Evolutionary conservation across 2,113 vertebrate genomes (phyloP).

Genomic region (Grammatotria lemairii): DNA sequence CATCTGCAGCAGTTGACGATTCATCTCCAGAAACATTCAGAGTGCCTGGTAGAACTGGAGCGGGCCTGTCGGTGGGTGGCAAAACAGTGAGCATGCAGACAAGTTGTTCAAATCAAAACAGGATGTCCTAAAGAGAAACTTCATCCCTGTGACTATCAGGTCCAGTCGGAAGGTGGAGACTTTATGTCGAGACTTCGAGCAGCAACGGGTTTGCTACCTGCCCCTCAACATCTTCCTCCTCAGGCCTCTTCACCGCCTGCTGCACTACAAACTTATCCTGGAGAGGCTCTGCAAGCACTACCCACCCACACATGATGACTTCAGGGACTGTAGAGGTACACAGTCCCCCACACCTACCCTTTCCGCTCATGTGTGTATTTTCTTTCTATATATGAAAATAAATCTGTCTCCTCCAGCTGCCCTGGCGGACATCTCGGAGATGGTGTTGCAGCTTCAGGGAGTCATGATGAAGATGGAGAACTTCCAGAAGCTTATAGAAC

Average conservation of each 20-base stretch:
- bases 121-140: not conserved
- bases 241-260: constrained; percentile 88
- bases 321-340: constrained; percentile 88
- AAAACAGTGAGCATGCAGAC: not conserved
- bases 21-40: constrained; percentile 86
- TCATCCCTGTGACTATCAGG: constrained; percentile 21
- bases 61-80: constrained; percentile 67
- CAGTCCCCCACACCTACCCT: not conserved
- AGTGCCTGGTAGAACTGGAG: constrained; percentile 86
- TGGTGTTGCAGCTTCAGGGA: constrained; percentile 86
- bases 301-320: constrained; percentile 82
- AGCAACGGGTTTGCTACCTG: constrained; percentile 94
- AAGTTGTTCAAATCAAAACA: not conserved
- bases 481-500: constrained; percentile 93
- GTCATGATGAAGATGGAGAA: constrained; percentile 98
- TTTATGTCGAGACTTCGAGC: constrained; percentile 88
- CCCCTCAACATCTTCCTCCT: constrained; percentile 94
- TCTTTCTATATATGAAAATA: not conserved
- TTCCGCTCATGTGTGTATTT: not conserved
- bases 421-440: constrained; percentile 87
- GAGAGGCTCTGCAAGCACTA: constrained; percentile 94
- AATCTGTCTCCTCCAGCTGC: constrained; percentile 70
- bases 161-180: constrained; percentile 78
- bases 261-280: constrained; percentile 97
- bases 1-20: constrained; percentile 75